Conservation (phyloP, 2,888 invertebrate genomes). For the Zygothrica quintamaculata region DNA sequence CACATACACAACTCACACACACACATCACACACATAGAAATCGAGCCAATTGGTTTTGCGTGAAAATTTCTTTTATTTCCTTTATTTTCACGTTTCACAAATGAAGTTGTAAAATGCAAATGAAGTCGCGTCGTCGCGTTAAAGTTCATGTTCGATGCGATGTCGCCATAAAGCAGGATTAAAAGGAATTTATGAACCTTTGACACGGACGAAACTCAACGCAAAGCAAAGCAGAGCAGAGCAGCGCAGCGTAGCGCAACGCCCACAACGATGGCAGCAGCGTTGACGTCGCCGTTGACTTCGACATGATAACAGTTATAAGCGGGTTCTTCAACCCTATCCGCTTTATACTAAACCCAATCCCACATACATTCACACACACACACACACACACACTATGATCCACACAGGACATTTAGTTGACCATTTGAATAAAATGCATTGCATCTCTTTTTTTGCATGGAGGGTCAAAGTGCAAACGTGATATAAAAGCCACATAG, state of each 20-base stretch:
- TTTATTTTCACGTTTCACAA: constrained; percentile 55
- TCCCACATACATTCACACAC: constrained; percentile 12
- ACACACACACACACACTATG: constrained; percentile 22
- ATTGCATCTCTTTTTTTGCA: constrained; percentile 40
- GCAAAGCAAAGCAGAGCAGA: constrained; percentile 12
- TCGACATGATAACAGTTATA: constrained; percentile 64
- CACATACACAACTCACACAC: constrained; percentile 23
- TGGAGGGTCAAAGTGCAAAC: not conserved
- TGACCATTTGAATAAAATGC: constrained; percentile 53
- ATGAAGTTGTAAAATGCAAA: constrained; percentile 80
- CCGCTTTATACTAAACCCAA: not conserved
- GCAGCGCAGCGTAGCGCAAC: too few species aligned
- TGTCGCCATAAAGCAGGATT: constrained; percentile 80
- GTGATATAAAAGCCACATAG: not conserved
- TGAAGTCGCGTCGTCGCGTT: constrained; percentile 70
- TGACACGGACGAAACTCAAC: constrained; percentile 65
- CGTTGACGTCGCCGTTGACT: constrained; percentile 38
- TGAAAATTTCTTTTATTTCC: constrained; percentile 65
- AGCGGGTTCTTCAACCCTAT: constrained; percentile 36
- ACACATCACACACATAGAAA: constrained; percentile 31
- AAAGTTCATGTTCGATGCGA: constrained; percentile 80
- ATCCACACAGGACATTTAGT: constrained; percentile 54
- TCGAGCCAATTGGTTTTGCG: constrained; percentile 66
- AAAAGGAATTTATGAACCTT: constrained; percentile 79
- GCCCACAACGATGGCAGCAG: constrained; percentile 26